Evolutionary conservation across 2,888 invertebrate species (phyloP), one percentile per base, ranked within the genome.

Genomic region (Eupithecia tripunctaria): DNA sequence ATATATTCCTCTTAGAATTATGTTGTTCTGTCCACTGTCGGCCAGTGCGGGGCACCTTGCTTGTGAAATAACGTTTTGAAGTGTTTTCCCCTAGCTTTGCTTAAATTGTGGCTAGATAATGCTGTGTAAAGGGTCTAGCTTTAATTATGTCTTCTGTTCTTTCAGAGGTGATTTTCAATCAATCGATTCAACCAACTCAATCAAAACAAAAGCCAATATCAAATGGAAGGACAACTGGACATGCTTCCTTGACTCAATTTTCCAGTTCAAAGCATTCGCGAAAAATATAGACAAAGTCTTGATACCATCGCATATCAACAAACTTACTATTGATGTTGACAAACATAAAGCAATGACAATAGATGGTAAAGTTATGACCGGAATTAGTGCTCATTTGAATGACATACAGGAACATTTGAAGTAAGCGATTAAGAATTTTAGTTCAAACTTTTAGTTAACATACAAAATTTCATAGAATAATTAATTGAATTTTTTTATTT

Each of bases 161-260:
- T 83, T 51, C 73, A 87, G 86, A 8, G 81, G 76, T 18, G 79
- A 81, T 59, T 86, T 86, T 47, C 81, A 82, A 68, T 81, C 84
- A 1, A 81, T 87, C 21, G 36, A 79, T 15, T 82, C 82, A 10
- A 68, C 76, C 2, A 83, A 82, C 66, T 63, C 75, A 4, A 76
- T 72, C 15, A 72, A 78, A 6, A 80, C 78, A 32, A 79, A 74
- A 71, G 86, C 81, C 8, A 76, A 68, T 3, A 75, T 87, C 1
- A 82, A 80, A 63, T 85, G 84, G 81, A 79, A 65, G 6, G 75
- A 80, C 5, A 82, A 84, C 36, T 87, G 86, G 86, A 79, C 84
- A 0, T 79, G 81, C 8, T 83, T 83, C 47, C 66, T 87, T 1
- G 87, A 87, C 62, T 80, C 82, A 5, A 70, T 87, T 0, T 75